A percentile compares a stretch with the other conserved stretches of the same genome.
phyloP scores from a whole-genome alignment of 1,140 invertebrate species.

The Drosophila erecta region DNA sequence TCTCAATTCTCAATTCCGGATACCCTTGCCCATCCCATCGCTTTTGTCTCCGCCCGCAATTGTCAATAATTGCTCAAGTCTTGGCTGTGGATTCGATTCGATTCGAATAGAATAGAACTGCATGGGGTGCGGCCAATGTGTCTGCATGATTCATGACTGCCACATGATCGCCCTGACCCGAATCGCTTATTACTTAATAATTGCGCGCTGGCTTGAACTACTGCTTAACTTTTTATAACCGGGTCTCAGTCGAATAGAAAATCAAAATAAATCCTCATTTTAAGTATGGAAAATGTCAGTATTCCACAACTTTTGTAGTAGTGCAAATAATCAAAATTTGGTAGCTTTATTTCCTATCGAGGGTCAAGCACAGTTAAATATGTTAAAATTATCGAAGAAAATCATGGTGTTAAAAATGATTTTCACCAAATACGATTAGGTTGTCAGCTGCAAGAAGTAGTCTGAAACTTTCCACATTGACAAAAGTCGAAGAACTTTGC shows the following conservation, averaged over 20 bases:
- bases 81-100: conserved; percentile 20
- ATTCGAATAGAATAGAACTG: conserved; percentile 7
- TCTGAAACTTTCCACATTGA: too few relatives aligned
- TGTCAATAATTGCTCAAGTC: conserved; percentile 47
- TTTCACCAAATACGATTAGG: too few relatives aligned
- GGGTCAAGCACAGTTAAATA: too few relatives aligned
- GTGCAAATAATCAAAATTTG: too few relatives aligned
- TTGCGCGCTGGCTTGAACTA: background rate
- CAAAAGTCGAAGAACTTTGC: too few relatives aligned
- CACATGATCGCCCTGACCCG: conserved; percentile 6
- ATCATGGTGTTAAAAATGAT: too few relatives aligned
- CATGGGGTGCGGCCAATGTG: background rate
- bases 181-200: conserved; percentile 19
- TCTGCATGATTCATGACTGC: conserved; percentile 34
- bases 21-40: background rate
- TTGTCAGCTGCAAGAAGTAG: too few relatives aligned
- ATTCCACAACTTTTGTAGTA: too few relatives aligned
- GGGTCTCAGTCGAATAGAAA: background rate
- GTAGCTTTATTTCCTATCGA: too few relatives aligned
- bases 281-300: too few relatives aligned
- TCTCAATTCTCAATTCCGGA: background rate
- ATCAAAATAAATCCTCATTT: too few relatives aligned
- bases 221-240: conserved; percentile 16
- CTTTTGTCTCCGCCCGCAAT: conserved; percentile 4
- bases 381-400: too few relatives aligned